Evolutionary conservation across 2,888 invertebrate genomes (phyloP).

Genomic region (Marasmarcha lunaedactyla): DNA sequence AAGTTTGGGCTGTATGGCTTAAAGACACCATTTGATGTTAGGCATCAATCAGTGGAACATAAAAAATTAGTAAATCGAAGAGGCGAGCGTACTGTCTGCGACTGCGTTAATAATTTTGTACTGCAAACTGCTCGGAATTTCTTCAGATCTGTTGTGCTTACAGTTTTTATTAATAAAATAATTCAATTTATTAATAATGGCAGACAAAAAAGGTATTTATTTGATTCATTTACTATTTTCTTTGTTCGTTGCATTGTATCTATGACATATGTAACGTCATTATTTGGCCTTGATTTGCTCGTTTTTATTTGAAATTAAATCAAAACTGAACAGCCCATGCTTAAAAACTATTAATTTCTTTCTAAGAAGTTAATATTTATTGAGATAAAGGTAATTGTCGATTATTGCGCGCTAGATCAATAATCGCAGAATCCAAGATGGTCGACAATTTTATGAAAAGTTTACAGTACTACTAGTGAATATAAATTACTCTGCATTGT

Average conservation of each 20-base stretch:
- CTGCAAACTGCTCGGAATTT: background rate
- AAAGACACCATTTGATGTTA: no score
- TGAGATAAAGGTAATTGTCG: no score
- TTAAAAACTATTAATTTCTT: no score
- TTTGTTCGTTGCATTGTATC: slow-evolving; percentile 46
- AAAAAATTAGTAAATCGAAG: no score
- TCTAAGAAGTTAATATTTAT: no score
- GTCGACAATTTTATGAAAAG: slow-evolving; percentile 28
- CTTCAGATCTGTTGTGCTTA: background rate
- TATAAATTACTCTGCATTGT: no score
- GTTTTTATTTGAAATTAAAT: slow-evolving; percentile 18
- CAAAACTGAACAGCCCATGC: no score
- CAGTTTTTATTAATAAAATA: slow-evolving; percentile 1
- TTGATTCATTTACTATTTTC: slow-evolving; percentile 35
- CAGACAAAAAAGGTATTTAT: slow-evolving; percentile 71
- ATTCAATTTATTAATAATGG: slow-evolving; percentile 37
- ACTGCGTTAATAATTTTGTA: slow-evolving; percentile 32
- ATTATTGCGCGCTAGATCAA: slow-evolving; percentile 32
- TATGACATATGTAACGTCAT: slow-evolving; percentile 65
- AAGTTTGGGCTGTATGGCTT: no score
- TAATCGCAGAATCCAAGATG: slow-evolving; percentile 50
- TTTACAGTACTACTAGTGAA: slow-evolving; percentile 8
- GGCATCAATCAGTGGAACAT: no score
- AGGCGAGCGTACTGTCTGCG: slow-evolving; percentile 11
- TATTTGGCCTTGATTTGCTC: slow-evolving; percentile 24